Conservation (phyloP, 30 jellyfish, hydroid and myxozoan species). For the Cassiopea xamachana region DNA sequence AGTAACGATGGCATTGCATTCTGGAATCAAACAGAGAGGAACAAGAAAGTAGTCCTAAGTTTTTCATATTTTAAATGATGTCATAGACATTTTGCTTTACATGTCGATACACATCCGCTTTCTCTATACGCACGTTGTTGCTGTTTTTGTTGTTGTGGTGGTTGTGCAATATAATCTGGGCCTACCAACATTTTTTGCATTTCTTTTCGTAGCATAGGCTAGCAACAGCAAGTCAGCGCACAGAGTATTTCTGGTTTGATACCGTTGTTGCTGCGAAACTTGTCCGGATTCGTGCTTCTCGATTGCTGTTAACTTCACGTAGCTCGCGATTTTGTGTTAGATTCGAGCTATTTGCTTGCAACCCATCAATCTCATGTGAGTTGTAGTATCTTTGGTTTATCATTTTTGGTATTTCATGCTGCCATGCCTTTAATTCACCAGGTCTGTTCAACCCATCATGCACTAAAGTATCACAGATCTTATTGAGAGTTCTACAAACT, state of each 20-base stretch:
- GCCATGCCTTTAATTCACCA: background rate
- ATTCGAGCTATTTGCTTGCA: constrained; percentile 39
- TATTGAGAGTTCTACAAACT: too few species aligned
- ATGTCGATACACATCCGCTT: too few species aligned
- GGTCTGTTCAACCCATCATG: too few species aligned
- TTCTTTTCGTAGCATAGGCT: background rate
- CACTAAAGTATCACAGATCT: too few species aligned
- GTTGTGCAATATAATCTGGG: too few species aligned
- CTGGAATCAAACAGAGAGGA: constrained; percentile 19
- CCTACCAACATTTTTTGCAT: too few species aligned
- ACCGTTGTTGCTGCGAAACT: background rate
- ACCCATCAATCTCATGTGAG: constrained; percentile 10
- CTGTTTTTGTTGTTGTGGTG: too few species aligned
- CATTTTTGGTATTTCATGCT: background rate
- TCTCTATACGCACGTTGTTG: too few species aligned
- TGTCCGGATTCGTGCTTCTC: constrained; percentile 31
- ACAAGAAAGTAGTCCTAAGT: constrained; percentile 1
- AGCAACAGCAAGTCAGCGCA: background rate
- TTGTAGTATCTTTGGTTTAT: too few species aligned
- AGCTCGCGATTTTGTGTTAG: constrained; percentile 34
- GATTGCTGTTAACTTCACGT: constrained; percentile 3
- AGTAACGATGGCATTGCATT: constrained; percentile 39
- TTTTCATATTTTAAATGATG: background rate
- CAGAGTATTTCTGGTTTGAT: constrained; percentile 30
- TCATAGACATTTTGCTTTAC: background rate